Evolutionary conservation across 2,113 vertebrate genomes (phyloP).

Genomic region (Rhabdomys dilectus): DNA sequence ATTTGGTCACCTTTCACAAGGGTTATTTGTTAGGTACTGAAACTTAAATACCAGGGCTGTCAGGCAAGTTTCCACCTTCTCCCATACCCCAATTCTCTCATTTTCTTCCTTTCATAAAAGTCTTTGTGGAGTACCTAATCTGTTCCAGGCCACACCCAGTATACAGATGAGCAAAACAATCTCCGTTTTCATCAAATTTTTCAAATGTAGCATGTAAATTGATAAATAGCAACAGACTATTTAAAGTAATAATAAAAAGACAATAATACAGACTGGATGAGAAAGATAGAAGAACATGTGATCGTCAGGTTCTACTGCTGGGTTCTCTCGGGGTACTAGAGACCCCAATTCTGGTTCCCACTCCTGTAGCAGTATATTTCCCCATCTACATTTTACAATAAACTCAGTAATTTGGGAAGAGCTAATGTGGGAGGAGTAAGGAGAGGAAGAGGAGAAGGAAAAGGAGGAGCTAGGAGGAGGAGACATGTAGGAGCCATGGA

Average conservation of each 20-base stretch:
- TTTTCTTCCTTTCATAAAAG: background rate
- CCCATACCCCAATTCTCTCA: fast-evolving
- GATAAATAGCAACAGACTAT: background rate
- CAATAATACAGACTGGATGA: background rate
- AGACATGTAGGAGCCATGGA: too few relatives aligned
- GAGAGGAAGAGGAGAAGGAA: too few relatives aligned
- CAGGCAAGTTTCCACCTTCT: background rate
- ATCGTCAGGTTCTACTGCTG: background rate
- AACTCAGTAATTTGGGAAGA: too few relatives aligned
- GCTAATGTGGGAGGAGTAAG: too few relatives aligned
- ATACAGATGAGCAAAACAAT: background rate
- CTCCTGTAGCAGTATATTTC: too few relatives aligned
- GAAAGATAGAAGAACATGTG: background rate
- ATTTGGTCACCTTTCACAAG: background rate
- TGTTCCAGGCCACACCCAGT: background rate
- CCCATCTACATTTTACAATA: too few relatives aligned
- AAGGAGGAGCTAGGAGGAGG: too few relatives aligned
- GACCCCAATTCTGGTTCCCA: background rate
- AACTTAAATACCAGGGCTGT: background rate
- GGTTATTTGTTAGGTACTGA: background rate
- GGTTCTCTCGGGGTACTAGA: too few relatives aligned
- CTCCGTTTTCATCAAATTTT: background rate
- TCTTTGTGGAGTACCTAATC: background rate
- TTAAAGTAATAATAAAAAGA: background rate
- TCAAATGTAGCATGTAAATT: background rate